Conservation (phyloP, 2,888 invertebrate genomes). For the Luperina testacea region DNA sequence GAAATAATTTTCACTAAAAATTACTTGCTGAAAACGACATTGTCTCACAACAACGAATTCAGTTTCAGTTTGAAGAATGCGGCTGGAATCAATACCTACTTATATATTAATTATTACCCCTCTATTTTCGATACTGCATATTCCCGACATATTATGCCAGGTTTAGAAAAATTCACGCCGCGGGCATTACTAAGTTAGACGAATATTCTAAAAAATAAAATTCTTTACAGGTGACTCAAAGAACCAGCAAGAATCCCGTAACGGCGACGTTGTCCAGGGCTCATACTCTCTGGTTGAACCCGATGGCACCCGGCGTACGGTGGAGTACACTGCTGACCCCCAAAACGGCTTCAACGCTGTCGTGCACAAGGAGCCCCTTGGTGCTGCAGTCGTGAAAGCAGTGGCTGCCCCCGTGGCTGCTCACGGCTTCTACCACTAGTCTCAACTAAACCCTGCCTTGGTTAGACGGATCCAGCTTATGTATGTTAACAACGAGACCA, state of each 20-base stretch:
- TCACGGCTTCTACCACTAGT: constrained; percentile 79
- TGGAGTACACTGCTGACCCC: constrained; percentile 92
- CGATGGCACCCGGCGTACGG: constrained; percentile 91
- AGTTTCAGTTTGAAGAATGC: neutral
- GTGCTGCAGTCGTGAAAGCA: constrained; percentile 85
- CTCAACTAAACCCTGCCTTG: constrained; percentile 48
- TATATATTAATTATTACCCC: neutral
- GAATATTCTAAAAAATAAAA: neutral
- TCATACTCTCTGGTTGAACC: constrained; percentile 91
- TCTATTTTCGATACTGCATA: neutral
- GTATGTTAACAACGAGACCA: neutral
- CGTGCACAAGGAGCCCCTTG: constrained; percentile 91
- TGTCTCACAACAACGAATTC: neutral
- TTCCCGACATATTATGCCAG: no score
- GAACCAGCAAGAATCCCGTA: constrained; percentile 88
- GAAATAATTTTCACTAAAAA: neutral
- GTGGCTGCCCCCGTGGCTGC: constrained; percentile 80
- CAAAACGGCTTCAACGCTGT: constrained; percentile 92
- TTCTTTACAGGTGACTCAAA: constrained; percentile 83
- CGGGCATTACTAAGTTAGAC: neutral
- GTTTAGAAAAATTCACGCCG: neutral
- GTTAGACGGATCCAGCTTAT: constrained; percentile 63
- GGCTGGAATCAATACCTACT: neutral
- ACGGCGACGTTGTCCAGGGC: constrained; percentile 92
- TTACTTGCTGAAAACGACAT: neutral